Percentiles rank a stretch among this genome's conserved stretches.
Conservation (phyloP, 2,113 vertebrate genomes). For the Leptosomus discolor region DNA sequence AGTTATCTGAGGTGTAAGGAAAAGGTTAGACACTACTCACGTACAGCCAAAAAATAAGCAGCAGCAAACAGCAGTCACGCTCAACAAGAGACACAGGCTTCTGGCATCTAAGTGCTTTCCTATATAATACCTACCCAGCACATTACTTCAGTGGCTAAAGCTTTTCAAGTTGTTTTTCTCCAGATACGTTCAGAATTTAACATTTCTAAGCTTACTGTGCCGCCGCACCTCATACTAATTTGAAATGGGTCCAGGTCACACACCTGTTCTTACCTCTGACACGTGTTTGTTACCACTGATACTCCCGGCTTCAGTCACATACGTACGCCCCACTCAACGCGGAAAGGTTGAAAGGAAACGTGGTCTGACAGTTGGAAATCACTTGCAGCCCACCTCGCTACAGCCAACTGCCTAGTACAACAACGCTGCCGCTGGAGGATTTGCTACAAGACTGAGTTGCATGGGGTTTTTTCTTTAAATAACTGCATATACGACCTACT, state of each 20-base stretch:
- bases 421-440: not conserved
- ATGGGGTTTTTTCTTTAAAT: not conserved
- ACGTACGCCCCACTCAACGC: not conserved
- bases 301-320: not conserved
- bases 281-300: not conserved
- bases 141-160: not conserved
- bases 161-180: not conserved
- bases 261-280: not conserved
- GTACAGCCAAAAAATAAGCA: not conserved
- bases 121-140: not conserved
- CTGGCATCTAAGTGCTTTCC: not conserved
- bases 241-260: not conserved
- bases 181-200: not conserved
- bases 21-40: not conserved
- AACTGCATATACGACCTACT: not conserved
- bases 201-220: not conserved
- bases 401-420: not conserved
- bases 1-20: not conserved
- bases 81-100: not conserved
- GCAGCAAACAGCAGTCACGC: not conserved
- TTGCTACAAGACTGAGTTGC: not conserved
- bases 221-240: not conserved
- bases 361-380: fast-evolving
- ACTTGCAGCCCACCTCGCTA: not conserved
- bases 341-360: not conserved